Evolutionary conservation across 2,113 vertebrate species (phyloP).

Genomic region (Cisticola juncidis): DNA sequence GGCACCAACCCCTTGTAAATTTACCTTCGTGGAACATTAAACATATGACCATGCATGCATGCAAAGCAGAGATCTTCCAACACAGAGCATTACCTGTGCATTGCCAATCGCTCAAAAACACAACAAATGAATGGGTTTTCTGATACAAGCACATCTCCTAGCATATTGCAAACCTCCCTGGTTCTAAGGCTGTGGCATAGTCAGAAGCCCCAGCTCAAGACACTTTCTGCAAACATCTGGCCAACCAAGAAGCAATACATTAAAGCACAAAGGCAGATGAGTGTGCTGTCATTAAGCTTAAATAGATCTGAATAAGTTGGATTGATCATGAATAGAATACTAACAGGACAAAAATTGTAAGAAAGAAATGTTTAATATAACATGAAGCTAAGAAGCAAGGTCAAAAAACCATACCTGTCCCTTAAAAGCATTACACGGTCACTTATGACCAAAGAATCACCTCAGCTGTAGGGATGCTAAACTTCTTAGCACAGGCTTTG

Average conservation of each 20-base stretch:
- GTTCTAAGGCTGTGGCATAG: background rate
- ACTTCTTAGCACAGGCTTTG: background rate
- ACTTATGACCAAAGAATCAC: background rate
- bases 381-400: background rate
- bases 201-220: background rate
- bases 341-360: background rate
- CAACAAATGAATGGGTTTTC: background rate
- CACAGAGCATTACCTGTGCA: accelerated
- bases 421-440: background rate
- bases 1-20: background rate
- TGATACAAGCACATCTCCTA: background rate
- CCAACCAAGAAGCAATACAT: background rate
- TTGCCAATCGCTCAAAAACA: background rate
- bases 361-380: background rate
- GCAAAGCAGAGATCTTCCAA: background rate
- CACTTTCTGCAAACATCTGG: background rate
- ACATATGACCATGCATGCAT: background rate
- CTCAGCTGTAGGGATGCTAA: background rate
- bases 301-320: background rate
- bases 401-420: background rate
- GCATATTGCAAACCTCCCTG: too few species aligned
- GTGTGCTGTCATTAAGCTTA: background rate
- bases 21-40: background rate
- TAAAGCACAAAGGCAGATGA: background rate
- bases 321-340: background rate